These are phyloP conservation scores for Sycophaga agraensis DNA, from an alignment of 1,140 invertebrate species.

Conservation along the genomic window DNA sequence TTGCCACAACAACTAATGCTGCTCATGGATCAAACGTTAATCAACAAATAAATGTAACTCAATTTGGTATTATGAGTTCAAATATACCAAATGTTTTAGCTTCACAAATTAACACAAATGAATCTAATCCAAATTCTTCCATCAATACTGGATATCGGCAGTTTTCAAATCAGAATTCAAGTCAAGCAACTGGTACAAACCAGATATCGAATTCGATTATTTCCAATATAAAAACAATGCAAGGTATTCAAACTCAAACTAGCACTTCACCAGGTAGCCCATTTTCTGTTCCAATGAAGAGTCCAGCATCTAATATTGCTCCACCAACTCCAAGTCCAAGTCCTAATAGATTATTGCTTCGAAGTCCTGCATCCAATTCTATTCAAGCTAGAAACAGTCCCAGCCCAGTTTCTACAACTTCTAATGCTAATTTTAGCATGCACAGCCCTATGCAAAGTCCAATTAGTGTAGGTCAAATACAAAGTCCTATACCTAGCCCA, in stretches of 20 bases:
- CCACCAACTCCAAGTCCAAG: conserved; percentile 56
- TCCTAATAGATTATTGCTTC: conserved; percentile 50
- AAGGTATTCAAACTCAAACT: conserved; percentile 51
- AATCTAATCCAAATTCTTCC: conserved; percentile 21
- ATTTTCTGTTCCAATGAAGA: conserved; percentile 55
- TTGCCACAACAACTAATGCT: conserved; percentile 43
- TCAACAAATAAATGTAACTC: conserved; percentile 47
- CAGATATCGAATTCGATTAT: conserved; percentile 43
- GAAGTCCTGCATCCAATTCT: conserved; percentile 55
- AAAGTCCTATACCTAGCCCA: conserved; percentile 54
- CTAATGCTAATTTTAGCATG: conserved; percentile 49
- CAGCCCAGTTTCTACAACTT: conserved; percentile 49
- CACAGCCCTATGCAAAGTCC: conserved; percentile 58
- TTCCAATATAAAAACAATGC: conserved; percentile 51
- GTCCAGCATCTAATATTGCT: conserved; percentile 55
- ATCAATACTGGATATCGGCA: conserved; percentile 38
- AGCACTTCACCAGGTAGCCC: conserved; percentile 53
- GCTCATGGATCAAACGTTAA: conserved; percentile 44
- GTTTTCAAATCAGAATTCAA: conserved; percentile 37
- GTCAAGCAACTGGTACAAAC: conserved; percentile 35
- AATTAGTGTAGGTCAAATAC: conserved; percentile 54
- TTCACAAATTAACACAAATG: conserved; percentile 37
- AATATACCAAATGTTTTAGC: conserved; percentile 48
- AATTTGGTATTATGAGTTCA: conserved; percentile 52
- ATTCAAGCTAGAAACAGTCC: conserved; percentile 56